Evolutionary conservation across 1,140 invertebrate genomes (phyloP), one percentile per base, ranked within the genome.

Genomic region (Danaus plexippus): DNA sequence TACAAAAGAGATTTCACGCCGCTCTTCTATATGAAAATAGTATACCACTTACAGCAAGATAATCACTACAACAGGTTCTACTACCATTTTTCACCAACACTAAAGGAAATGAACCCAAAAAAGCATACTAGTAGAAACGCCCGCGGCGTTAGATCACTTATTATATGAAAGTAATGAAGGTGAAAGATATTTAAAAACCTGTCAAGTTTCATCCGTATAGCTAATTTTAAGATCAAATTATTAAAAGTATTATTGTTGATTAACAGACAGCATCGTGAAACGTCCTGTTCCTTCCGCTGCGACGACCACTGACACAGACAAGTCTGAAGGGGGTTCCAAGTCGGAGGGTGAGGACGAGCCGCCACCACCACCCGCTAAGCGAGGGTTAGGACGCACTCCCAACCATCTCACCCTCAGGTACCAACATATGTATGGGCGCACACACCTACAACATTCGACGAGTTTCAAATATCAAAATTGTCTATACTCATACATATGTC

Each of bases 381-480:
- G 91, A 80, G 92, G 90, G 79, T 89, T 96, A 79, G 95, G 95
- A 65, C 90, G 92, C 74, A 97, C 95, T 71, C 95, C 95, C 70
- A 97, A 96, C 90, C 95, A 97, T 89, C 90, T 96, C 85, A 97
- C 94, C 70, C 88, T 97, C 77, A 94, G 91, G 91, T 92, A 88
- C 68, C 71, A 68, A 71, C 71, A 81, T 75, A 82, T 81, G 75
- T 85, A 81, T 82, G 79, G 77, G 79, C 75, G 58, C 61, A 73
- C 54, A 63, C 66, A 62, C 54, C 63, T 52, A 67, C 69, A 71
- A 44, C 58, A 52, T 60, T 43, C 58, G 47, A 45, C 11, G 44
- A 45, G 11, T 45, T 45, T 12, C 44, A 45, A 45, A 45, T 45
- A n/a, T 45, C 12, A 45, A 45, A n/a, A 45, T 45, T 45, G 44